These are phyloP conservation scores for Rhabdomys pumilio DNA, from an alignment of 2,797 vertebrate species.

Conservation along the genomic window DNA sequence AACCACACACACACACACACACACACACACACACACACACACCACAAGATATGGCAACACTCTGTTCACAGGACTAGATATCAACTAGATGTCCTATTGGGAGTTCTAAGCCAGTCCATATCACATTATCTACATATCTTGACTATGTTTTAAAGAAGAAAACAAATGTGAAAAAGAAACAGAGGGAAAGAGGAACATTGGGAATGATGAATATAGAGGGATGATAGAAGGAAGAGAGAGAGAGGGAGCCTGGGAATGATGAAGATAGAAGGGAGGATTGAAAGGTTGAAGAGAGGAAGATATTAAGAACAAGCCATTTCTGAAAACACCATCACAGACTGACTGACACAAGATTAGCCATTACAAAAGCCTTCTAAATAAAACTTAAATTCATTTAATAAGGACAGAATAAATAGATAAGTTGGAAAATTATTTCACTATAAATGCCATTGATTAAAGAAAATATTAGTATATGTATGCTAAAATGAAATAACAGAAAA, in stretches of 20 bases:
- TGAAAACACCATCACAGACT: background rate
- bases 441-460: background rate
- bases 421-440: background rate
- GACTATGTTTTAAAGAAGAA: background rate
- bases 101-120: background rate
- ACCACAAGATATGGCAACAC: background rate
- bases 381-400: background rate
- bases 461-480: background rate
- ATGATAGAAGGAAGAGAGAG: background rate
- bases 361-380: background rate
- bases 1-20: too few relatives aligned
- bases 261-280: background rate
- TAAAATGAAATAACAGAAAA: background rate
- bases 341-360: background rate
- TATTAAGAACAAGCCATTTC: background rate
- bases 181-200: fast-evolving
- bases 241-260: too few relatives aligned
- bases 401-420: background rate
- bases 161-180: background rate
- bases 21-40: too few relatives aligned
- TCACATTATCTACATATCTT: background rate
- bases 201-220: too few relatives aligned
- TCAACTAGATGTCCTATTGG: background rate
- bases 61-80: too few relatives aligned
- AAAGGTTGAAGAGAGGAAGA: background rate